Base-by-base conservation (phyloP, 1,140 invertebrate species). In the Drosophila kanapiae region DNA sequence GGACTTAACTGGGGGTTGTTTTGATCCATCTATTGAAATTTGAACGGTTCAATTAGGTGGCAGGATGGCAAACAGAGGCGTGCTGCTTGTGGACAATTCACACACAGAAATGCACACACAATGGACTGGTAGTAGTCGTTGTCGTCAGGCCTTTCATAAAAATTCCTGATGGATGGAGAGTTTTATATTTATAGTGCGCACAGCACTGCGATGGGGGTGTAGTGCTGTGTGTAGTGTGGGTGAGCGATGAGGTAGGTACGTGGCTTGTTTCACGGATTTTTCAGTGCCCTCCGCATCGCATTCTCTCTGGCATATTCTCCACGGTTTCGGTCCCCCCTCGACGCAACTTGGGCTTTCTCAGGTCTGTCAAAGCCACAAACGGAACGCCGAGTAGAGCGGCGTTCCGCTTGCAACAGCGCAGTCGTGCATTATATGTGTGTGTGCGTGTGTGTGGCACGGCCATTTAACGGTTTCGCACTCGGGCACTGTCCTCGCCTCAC, bases 41-140 rank as follows among this genome's bases (percentile, higher is more conserved):
- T 77, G 72, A 77, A 77, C 72, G 72, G 62, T 77, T 77, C 74
- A 77, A 77, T 77, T 77, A 77, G 74, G 74, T 77, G 72, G 74
- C 74, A 76, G 74, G 56, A 63, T 29, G 27, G 69, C 54, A 72
- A 72, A 70, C 65, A 72, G 9, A 71, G 42, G 49, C 53, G 53
- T 37, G 33, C 51, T 45, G 53, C 23, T 23, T 23, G 23, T 23
- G 29, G 23, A 45, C 63, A 53, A 43, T 33, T 69, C 58, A 49
- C 71, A 51, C 40, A 35, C 49, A 35, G 13, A 38, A 23, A 56
- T 14, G 16, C 31, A 31, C 42, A 14, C 43, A 49, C 57, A 63
- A 69, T 70, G 47, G 47, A 49, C 62, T 6, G n/a, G 47, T 40
- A 65, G 61, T 40, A 16, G 18, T 35, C 2, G 27, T 48, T 23